Evolutionary conservation across 2,888 invertebrate species (phyloP).

Genomic region (Ditula angustiorana): DNA sequence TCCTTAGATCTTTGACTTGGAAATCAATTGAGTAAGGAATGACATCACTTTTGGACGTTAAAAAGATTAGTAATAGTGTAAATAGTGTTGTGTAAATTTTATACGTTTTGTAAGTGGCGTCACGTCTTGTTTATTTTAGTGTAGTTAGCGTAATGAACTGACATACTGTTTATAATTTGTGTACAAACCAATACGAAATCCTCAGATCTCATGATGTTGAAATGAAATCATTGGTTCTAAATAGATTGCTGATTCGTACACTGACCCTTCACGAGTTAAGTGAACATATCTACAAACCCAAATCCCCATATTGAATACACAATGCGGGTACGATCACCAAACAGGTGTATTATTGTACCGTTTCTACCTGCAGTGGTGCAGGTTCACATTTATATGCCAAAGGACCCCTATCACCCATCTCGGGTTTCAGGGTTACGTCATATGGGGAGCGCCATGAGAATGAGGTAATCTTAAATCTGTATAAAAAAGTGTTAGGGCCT

Average conservation of each 20-base stretch:
- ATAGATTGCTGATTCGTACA: neutral
- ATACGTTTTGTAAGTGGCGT: conserved; percentile 58
- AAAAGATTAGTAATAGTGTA: conserved; percentile 78
- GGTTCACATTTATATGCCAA: conserved; percentile 60
- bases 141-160: conserved; percentile 30
- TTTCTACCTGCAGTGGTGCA: conserved; percentile 51
- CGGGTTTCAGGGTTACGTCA: conserved; percentile 65
- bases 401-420: conserved; percentile 57
- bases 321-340: conserved; percentile 32
- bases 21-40: conserved; percentile 46
- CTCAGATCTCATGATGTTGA: neutral
- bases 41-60: conserved; percentile 71
- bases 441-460: conserved; percentile 57
- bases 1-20: conserved; percentile 20
- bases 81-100: conserved; percentile 60
- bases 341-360: conserved; percentile 38
- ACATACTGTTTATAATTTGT: conserved; percentile 21
- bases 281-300: conserved; percentile 6
- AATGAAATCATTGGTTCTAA: neutral
- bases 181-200: conserved; percentile 15
- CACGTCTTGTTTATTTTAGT: conserved; percentile 54
- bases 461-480: conserved; percentile 70
- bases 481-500: conserved; percentile 59
- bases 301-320: conserved; percentile 19
- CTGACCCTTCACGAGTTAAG: neutral